Conservation (phyloP, 2,113 vertebrate genomes). For the Sitta europaea region DNA sequence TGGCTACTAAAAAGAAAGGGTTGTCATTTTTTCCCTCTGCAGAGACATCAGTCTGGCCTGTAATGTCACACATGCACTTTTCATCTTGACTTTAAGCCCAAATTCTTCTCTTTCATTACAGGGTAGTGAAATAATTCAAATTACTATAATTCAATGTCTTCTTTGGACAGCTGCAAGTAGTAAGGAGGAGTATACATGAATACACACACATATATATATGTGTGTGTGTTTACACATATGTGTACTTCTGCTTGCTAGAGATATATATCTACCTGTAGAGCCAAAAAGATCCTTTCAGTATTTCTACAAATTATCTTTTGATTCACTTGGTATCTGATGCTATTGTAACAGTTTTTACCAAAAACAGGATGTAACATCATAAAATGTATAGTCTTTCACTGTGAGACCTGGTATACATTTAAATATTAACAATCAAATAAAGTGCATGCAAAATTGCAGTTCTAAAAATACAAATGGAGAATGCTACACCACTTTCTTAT, state of each 20-base stretch:
- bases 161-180: neutral
- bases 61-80: neutral
- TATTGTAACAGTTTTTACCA: neutral
- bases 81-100: neutral
- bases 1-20: neutral
- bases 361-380: neutral
- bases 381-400: neutral
- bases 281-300: neutral
- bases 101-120: neutral
- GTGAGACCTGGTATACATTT: neutral
- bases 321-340: neutral
- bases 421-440: neutral
- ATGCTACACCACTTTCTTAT: neutral
- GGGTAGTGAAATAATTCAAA: neutral
- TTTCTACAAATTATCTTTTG: neutral
- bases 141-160: neutral
- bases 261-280: neutral
- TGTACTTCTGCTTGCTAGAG: neutral
- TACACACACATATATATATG: neutral
- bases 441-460: neutral
- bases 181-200: neutral
- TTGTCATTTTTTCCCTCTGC: neutral
- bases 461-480: neutral
- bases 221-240: neutral
- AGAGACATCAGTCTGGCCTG: neutral